These are phyloP conservation scores for Timandra comae DNA, from an alignment of 2,888 invertebrate genomes.

Conservation along the genomic window DNA sequence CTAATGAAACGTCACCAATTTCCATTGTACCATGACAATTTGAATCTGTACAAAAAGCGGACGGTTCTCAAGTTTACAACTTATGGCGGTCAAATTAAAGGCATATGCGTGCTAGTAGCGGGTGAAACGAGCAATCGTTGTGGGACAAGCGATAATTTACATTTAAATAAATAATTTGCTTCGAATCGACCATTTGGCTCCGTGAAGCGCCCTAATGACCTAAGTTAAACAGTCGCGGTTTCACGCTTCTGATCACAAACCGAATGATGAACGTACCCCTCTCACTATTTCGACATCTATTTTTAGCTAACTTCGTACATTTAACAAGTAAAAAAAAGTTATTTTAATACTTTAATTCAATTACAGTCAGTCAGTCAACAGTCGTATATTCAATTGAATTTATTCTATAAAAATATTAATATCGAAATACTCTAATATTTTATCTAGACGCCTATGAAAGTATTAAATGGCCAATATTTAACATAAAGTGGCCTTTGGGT, in stretches of 20 bases:
- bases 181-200: constrained; percentile 54
- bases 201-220: constrained; percentile 58
- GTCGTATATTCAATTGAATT: background rate
- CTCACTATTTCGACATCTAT: background rate
- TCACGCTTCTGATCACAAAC: constrained; percentile 56
- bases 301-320: background rate
- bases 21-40: constrained; percentile 41
- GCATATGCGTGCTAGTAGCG: constrained; percentile 50
- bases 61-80: constrained; percentile 24
- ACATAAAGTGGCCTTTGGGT: constrained; percentile 8
- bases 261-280: constrained; percentile 9
- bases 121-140: constrained; percentile 19
- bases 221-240: constrained; percentile 60
- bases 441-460: no score
- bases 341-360: no score
- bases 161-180: constrained; percentile 75
- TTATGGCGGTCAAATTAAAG: constrained; percentile 51
- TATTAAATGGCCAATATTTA: no score
- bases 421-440: no score
- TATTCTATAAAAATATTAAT: background rate
- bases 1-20: constrained; percentile 2
- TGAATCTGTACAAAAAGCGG: constrained; percentile 39
- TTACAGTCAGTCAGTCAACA: no score
- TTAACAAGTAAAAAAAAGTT: no score
- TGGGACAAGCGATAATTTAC: constrained; percentile 58